Evolutionary conservation across 2,888 invertebrate species (phyloP), one percentile per base, ranked within the genome.

Genomic region (Agrochola lychnidis): DNA sequence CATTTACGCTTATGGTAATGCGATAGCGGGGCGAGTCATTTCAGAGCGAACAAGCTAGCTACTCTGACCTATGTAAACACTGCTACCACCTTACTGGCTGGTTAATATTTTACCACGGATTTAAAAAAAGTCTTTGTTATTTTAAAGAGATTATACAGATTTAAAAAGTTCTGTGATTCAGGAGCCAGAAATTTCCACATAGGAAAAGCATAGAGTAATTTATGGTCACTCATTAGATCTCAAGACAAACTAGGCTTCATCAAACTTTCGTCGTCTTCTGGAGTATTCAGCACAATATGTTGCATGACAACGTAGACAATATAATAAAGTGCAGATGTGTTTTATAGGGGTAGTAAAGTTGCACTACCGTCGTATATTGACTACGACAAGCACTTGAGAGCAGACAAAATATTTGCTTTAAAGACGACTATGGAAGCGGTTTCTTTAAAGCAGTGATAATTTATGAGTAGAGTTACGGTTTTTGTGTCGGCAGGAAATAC

Each of bases 291-390:
- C 82, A 40, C 48, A 76, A 66, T 76, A 72, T 70, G 62, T n/a
- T 66, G 53, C 70, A 76, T 42, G 62, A 40, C 57, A 48, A 45
- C 63, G 79, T 59, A 61, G 42, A 67, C 66, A 68, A 53, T 71
- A 71, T 71, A 78, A 53, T 71, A 61, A 72, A 76, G 59, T 84
- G 36, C 83, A 86, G 71, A 86, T 83, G 83, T 78, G 64, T 72
- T 83, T 83, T 86, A 86, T 78, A 61, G 42, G 4, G 51, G 71
- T 70, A 70, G 69, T 83, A 74, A 83, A 83, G 53, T 74, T 78
- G 53, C 73, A 66, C 83, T 30, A 74, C 70, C 56, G 56, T 53
- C 59, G 57, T 69, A 66, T 36, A 53, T 40, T 75, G 57, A n/a
- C 63, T 53, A 14, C 59, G 79, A 57, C 59, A 76, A 73, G 48